phyloP scores from a whole-genome alignment of 2,888 invertebrate species.

The Nephrotoma guestfalica region DNA sequence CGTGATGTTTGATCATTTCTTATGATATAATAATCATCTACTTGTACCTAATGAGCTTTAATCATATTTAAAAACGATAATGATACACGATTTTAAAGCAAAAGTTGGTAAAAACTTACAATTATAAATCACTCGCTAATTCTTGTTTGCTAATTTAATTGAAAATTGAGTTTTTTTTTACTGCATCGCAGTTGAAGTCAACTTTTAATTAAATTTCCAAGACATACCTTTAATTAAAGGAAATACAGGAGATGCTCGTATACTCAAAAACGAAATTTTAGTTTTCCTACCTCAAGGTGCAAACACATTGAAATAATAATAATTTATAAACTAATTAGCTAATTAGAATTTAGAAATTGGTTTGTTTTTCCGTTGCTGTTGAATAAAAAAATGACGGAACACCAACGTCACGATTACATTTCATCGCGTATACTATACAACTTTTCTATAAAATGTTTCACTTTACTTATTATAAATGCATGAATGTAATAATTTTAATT shows the following conservation, averaged over 20 bases:
- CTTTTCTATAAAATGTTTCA: background rate
- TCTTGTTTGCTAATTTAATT: background rate
- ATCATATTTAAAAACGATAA: background rate
- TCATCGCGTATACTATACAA: background rate
- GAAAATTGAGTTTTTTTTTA: background rate
- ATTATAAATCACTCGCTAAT: background rate
- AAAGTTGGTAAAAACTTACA: background rate
- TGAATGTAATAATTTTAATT: background rate
- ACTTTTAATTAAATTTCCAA: background rate
- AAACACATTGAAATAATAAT: background rate
- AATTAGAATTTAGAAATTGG: background rate
- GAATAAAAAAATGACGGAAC: background rate
- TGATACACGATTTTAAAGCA: background rate
- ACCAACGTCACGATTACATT: background rate
- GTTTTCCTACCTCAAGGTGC: background rate
- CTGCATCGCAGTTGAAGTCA: background rate
- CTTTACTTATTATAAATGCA: background rate
- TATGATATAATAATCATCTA: background rate
- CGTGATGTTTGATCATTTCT: background rate
- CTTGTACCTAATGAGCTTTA: background rate
- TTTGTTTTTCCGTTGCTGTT: background rate
- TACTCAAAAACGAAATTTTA: background rate
- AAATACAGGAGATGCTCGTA: background rate
- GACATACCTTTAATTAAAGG: background rate
- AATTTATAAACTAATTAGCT: background rate